Conservation (phyloP, 2,888 invertebrate genomes). For the Drosophila kanekoi region DNA sequence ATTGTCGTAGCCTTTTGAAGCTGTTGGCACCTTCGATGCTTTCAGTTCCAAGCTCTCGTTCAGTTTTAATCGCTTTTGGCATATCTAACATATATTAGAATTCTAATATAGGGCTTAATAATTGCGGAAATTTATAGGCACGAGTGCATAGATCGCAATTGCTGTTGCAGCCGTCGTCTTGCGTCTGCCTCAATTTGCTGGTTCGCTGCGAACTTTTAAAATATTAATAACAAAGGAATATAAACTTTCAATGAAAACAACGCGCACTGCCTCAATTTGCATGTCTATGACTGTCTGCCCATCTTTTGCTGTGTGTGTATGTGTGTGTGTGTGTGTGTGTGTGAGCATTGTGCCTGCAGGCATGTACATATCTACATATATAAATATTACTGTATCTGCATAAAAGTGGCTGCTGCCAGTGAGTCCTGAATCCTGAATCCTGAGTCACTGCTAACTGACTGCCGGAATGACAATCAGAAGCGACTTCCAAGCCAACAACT, state of each 20-base stretch:
- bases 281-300: slow-evolving; percentile 29
- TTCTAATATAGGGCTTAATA: neutral
- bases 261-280: slow-evolving; percentile 45
- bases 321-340: slow-evolving; percentile 3
- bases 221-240: slow-evolving; percentile 79
- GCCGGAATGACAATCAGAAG: slow-evolving; percentile 51
- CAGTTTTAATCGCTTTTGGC: too few relatives aligned
- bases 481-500: slow-evolving; percentile 38
- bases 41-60: too few relatives aligned
- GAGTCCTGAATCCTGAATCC: slow-evolving; percentile 25
- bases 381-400: slow-evolving; percentile 29
- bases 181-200: slow-evolving; percentile 47
- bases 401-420: slow-evolving; percentile 51
- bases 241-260: slow-evolving; percentile 69
- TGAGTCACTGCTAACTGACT: slow-evolving; percentile 45
- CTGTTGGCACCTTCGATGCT: too few relatives aligned
- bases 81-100: too few relatives aligned
- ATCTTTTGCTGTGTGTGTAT: too few relatives aligned
- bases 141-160: neutral
- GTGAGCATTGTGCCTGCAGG: slow-evolving; percentile 19
- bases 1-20: too few relatives aligned
- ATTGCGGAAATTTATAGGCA: neutral
- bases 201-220: slow-evolving; percentile 60
- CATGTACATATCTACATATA: slow-evolving; percentile 8
- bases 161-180: slow-evolving; percentile 12